Base-by-base conservation (phyloP, 2,797 vertebrate species). In the Diplodus puntazzo region DNA sequence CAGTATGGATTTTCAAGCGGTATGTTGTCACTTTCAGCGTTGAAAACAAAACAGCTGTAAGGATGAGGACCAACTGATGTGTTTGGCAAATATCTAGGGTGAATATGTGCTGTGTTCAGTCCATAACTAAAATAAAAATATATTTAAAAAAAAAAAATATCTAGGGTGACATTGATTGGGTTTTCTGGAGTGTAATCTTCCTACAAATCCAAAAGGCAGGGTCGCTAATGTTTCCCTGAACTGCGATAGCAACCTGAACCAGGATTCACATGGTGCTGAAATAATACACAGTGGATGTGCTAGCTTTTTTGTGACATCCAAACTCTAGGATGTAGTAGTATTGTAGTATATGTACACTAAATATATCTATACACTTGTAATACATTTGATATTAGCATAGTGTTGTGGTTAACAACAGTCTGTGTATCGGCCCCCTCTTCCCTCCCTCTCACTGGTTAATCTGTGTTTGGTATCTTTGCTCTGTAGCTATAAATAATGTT, bases 401-500 rank as follows among this genome's bases (percentile, higher is more conserved):
- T 1, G 45, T 27, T 39, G 25, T 4, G 23, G 42, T 23, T 39
- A 58, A 25, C 7, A 60, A 43, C 10, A 30, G 10, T 13, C 4
- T 42, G 18, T 62, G 18, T 30, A 48, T 34, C 3, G 6, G 6
- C 12, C 14, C 18, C 13, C 50, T 10, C 21, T 25, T 5, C 10
- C 23, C 11, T 39, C 39, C 43, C 13, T 12, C 43, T 30, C 7
- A 14, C 52, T 27, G 42, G 11, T 70, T 55, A 59, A 61, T 79
- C 69, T 77, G 46, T 64, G 67, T 65, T 64, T 61, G 58, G 55
- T 53, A 25, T 73, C 52, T 75, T 61, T 76, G 68, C 65, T 88
- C 60, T 79, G 59, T 70, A 72, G 79, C 62, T 80, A 84, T 81
- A 79, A 73, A 87, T 81, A 80, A 80, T 71, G 64, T 75, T 79